phyloP scores from a whole-genome alignment of 1,140 invertebrate species.

The Wasmannia auropunctata region DNA sequence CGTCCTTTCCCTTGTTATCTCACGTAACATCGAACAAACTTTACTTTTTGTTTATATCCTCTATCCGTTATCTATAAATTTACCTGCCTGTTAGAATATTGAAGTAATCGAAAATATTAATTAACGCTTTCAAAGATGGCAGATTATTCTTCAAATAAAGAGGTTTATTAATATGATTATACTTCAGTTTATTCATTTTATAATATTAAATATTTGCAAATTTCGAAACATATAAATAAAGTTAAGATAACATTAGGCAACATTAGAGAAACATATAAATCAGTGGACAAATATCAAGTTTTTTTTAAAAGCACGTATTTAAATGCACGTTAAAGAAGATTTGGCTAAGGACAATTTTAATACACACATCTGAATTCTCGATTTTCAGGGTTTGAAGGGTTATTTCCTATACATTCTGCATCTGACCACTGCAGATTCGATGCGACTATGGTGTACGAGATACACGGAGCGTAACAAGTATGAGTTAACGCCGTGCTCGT shows the following conservation, averaged over 20 bases:
- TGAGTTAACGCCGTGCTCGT: not conserved
- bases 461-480: conserved; percentile 17
- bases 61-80: not conserved
- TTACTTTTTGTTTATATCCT: not conserved
- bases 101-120: conserved; percentile 10
- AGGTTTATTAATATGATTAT: not conserved
- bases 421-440: not conserved
- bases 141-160: not conserved
- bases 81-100: not conserved
- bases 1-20: not conserved
- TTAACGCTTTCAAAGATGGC: not conserved
- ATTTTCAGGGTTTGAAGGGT: not conserved
- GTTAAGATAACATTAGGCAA: not conserved
- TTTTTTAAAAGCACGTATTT: not conserved
- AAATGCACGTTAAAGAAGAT: not conserved
- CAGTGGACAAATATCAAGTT: not conserved
- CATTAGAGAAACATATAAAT: not conserved
- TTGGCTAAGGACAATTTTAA: not conserved
- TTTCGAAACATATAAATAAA: not conserved
- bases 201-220: no score
- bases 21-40: not conserved
- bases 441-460: not conserved
- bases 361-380: not conserved
- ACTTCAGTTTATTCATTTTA: not conserved
- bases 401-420: not conserved